These are phyloP conservation scores for Myanophis thanlyinensis DNA, from an alignment of 2,113 vertebrate genomes.

Conservation along the genomic window DNA sequence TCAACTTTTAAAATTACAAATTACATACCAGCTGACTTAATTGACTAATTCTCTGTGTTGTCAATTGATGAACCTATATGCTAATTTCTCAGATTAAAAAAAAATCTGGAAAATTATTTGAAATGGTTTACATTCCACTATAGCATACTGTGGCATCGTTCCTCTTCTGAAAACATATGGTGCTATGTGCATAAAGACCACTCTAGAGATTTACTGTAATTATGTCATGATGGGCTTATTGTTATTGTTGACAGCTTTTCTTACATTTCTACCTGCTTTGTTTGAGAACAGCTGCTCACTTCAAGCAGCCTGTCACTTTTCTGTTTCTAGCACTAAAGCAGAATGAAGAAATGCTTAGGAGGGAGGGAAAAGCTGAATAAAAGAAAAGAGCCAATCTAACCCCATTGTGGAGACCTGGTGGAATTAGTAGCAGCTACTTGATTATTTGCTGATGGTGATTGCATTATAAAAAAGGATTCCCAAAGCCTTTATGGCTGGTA, in stretches of 20 bases:
- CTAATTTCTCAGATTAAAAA: slow-evolving; percentile 58
- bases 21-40: slow-evolving; percentile 30
- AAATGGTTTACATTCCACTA: slow-evolving; percentile 51
- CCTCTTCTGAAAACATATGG: slow-evolving; percentile 65
- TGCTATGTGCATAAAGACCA: slow-evolving; percentile 53
- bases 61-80: slow-evolving; percentile 51
- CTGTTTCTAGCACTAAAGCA: slow-evolving; percentile 50
- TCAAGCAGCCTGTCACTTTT: slow-evolving; percentile 63
- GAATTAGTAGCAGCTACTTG: slow-evolving; percentile 61
- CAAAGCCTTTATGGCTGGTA: slow-evolving; percentile 45
- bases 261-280: slow-evolving; percentile 69
- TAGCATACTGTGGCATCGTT: slow-evolving; percentile 29
- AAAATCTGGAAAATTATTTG: slow-evolving; percentile 45
- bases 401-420: slow-evolving; percentile 44
- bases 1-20: slow-evolving; percentile 26
- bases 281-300: slow-evolving; percentile 69
- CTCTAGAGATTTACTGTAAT: slow-evolving; percentile 68
- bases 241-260: slow-evolving; percentile 58
- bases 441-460: slow-evolving; percentile 61
- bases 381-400: background rate
- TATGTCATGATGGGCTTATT: slow-evolving; percentile 67
- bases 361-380: slow-evolving; percentile 49
- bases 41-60: slow-evolving; percentile 41
- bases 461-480: slow-evolving; percentile 46
- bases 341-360: slow-evolving; percentile 65